Conservation (phyloP, 2,797 vertebrate genomes). For the Nannoperca obscura region DNA sequence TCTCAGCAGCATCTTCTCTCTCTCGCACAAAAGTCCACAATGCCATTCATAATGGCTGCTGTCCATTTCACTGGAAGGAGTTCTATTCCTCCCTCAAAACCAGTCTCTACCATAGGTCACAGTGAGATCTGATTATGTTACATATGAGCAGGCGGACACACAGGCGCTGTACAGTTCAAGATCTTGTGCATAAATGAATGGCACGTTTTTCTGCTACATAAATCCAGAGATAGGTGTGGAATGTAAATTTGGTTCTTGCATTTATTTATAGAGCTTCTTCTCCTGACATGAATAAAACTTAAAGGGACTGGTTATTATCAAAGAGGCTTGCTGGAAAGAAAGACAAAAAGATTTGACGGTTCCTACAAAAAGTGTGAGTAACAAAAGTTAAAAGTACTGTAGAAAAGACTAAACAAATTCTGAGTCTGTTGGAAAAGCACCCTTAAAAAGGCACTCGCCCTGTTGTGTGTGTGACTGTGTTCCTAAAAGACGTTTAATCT, state of each 20-base stretch:
- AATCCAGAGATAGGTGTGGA: conserved; percentile 78
- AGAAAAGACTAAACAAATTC: conserved; percentile 78
- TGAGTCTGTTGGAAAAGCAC: conserved; percentile 83
- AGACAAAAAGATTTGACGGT: conserved; percentile 56
- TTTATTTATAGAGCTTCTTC: conserved; percentile 67
- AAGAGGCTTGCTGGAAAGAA: conserved; percentile 77
- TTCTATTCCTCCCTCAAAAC: conserved; percentile 34
- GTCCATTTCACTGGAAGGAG: conserved; percentile 54
- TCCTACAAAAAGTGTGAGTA: conserved; percentile 83
- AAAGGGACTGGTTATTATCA: conserved; percentile 75
- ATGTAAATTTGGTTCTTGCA: conserved; percentile 78
- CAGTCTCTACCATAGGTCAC: conserved; percentile 70
- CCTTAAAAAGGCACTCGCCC: conserved; percentile 74
- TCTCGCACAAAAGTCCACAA: conserved; percentile 47
- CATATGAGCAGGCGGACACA: conserved; percentile 68
- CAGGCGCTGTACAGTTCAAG: conserved; percentile 75
- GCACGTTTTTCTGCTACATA: conserved; percentile 85
- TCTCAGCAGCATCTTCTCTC: conserved; percentile 58
- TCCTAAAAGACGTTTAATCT: conserved; percentile 60
- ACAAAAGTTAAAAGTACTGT: conserved; percentile 84
- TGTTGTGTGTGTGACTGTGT: conserved; percentile 53
- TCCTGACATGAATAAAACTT: conserved; percentile 63
- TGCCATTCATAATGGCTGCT: conserved; percentile 66
- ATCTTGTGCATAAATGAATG: conserved; percentile 77
- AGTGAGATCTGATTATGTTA: conserved; percentile 73